These are phyloP conservation scores for Pseudoips prasinana DNA, from an alignment of 2,888 invertebrate species.

Conservation along the genomic window DNA sequence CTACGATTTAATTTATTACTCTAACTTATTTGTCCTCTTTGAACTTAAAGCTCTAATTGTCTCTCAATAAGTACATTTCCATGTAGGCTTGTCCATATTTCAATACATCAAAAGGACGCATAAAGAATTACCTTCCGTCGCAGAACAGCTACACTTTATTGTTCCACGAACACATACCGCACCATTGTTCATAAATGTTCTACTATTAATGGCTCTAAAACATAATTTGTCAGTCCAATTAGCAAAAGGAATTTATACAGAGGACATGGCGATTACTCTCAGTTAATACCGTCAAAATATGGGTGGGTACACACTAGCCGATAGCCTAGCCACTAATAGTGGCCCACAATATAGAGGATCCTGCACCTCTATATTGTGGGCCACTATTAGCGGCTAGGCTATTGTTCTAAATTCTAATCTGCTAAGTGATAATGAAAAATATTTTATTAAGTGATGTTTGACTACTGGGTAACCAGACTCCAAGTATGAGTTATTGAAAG, in stretches of 20 bases:
- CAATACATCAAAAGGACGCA: constrained; percentile 11
- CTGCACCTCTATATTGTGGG: no score
- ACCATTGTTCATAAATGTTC: constrained; percentile 41
- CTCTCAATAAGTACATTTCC: not conserved
- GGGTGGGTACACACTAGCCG: no score
- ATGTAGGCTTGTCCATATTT: constrained; percentile 1
- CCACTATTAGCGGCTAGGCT: no score
- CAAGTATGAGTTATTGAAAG: no score
- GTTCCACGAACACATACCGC: constrained; percentile 28
- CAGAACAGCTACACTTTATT: constrained; percentile 2
- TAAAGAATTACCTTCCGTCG: constrained; percentile 6
- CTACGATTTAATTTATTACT: no score
- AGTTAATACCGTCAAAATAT: not conserved
- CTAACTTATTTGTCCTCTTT: not conserved
- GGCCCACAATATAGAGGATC: no score
- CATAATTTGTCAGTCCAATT: constrained; percentile 51
- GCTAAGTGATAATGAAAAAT: no score
- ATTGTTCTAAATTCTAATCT: no score
- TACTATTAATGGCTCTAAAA: constrained; percentile 35
- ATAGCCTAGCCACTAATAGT: no score
- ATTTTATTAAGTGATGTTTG: no score
- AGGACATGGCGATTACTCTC: constrained; percentile 39
- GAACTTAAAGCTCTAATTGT: constrained; percentile 1
- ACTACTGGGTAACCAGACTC: no score
- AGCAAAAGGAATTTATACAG: constrained; percentile 44